A percentile compares a stretch with the other conserved stretches of the same genome.
phyloP scores from a whole-genome alignment of 1,140 invertebrate species.

The Solenopsis invicta region DNA sequence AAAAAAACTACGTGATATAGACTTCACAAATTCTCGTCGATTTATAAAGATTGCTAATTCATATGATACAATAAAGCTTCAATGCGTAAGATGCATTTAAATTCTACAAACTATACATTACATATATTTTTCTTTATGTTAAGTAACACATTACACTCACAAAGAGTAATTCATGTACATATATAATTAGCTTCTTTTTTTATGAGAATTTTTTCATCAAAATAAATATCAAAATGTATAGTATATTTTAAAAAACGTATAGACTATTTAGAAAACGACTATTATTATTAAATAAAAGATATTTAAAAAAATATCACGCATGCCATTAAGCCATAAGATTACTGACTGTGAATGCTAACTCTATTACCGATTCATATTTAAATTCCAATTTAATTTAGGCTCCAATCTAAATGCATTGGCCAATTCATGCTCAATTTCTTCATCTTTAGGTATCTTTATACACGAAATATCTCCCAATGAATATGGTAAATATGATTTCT shows the following conservation, averaged over 20 bases:
- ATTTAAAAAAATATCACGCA: not conserved
- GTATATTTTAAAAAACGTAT: not conserved
- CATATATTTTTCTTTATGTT: not conserved
- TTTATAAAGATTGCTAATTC: conserved; percentile 14
- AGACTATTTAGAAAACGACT: not conserved
- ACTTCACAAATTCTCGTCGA: not conserved
- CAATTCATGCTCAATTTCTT: too few species aligned
- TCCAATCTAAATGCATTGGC: too few species aligned
- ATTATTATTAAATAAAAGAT: conserved; percentile 4
- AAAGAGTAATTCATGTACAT: not conserved
- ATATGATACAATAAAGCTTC: conserved; percentile 3
- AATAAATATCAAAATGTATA: not conserved
- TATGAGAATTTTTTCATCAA: not conserved
- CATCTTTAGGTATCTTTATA: too few species aligned
- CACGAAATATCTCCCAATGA: too few species aligned
- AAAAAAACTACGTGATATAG: not conserved
- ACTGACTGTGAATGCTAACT: too few species aligned
- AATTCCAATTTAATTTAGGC: too few species aligned
- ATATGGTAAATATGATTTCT: too few species aligned
- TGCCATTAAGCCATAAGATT: not conserved
- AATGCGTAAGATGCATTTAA: not conserved
- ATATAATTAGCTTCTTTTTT: conserved; percentile 4
- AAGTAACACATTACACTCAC: not conserved
- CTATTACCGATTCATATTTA: too few species aligned
- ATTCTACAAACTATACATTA: not conserved